These are phyloP conservation scores for Leptodactylus fuscus DNA, from an alignment of 2,113 vertebrate species.

Conservation along the genomic window DNA sequence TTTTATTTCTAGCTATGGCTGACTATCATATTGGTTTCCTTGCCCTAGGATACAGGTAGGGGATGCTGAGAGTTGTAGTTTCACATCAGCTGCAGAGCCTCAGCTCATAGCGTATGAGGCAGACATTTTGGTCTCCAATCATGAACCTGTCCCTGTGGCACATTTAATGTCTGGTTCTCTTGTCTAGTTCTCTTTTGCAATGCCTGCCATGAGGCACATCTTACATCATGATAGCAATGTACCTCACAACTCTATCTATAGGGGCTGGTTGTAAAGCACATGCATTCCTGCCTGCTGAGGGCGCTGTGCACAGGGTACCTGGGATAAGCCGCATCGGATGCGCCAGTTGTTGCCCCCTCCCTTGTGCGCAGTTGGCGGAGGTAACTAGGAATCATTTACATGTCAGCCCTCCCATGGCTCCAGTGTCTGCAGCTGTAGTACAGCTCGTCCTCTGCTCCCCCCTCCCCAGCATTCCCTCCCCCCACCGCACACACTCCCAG, in stretches of 20 bases:
- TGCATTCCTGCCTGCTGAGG: conserved; percentile 13
- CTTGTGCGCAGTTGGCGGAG: neutral
- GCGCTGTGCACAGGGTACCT: neutral
- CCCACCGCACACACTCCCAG: neutral
- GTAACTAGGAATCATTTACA: conserved; percentile 8
- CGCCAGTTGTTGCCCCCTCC: neutral
- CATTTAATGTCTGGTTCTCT: too few relatives aligned
- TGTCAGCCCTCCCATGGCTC: conserved; percentile 40
- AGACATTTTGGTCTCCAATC: too few relatives aligned
- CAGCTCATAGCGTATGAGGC: too few relatives aligned
- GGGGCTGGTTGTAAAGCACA: neutral
- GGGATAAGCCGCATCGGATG: neutral
- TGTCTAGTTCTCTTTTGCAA: too few relatives aligned
- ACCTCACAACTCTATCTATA: neutral
- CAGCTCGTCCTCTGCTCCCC: neutral
- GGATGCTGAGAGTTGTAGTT: neutral
- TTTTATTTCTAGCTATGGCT: too few relatives aligned
- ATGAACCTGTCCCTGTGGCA: too few relatives aligned
- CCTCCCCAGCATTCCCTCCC: neutral
- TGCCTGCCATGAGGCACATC: too few relatives aligned
- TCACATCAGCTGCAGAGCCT: neutral
- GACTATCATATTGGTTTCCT: too few relatives aligned
- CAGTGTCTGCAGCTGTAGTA: neutral
- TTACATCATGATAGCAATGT: neutral
- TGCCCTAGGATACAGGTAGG: too few relatives aligned